Conservation (phyloP, 2,113 vertebrate species). For the Ia io region DNA sequence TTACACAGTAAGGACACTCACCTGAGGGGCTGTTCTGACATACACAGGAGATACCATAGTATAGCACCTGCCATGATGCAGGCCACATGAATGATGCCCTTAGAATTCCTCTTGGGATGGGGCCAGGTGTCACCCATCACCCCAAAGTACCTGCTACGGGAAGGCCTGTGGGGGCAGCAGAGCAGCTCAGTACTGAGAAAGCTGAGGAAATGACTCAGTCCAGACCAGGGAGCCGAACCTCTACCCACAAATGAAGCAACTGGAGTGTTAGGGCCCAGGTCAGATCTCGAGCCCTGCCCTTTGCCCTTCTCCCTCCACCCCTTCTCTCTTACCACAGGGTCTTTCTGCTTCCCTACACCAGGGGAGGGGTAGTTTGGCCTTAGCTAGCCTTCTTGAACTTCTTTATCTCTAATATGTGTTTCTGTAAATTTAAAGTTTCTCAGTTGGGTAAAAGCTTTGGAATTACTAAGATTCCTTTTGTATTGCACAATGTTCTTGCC, state of each 20-base stretch:
- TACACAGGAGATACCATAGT: accelerated
- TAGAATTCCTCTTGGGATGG: neutral
- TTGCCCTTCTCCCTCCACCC: neutral
- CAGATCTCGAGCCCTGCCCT: neutral
- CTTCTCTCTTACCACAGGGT: neutral
- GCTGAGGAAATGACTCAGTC: neutral
- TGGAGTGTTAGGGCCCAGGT: neutral
- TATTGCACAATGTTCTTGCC: constrained; percentile 48
- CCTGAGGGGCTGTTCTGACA: neutral
- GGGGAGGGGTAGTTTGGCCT: neutral
- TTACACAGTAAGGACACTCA: neutral
- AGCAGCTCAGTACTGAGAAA: neutral
- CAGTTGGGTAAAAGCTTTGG: constrained; percentile 51
- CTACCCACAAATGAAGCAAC: no score
- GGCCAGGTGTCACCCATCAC: neutral
- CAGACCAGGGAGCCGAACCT: neutral
- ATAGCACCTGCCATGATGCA: neutral
- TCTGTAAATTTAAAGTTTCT: constrained; percentile 38
- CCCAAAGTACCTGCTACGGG: accelerated
- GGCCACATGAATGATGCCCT: accelerated
- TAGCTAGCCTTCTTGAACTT: neutral
- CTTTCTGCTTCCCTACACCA: neutral
- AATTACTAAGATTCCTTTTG: constrained; percentile 66
- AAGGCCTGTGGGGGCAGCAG: accelerated
- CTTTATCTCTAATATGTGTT: constrained; percentile 9